Evolutionary conservation across 2,888 invertebrate genomes (phyloP), one percentile per base, ranked within the genome.

Genomic region (Drosophila ezoana): DNA sequence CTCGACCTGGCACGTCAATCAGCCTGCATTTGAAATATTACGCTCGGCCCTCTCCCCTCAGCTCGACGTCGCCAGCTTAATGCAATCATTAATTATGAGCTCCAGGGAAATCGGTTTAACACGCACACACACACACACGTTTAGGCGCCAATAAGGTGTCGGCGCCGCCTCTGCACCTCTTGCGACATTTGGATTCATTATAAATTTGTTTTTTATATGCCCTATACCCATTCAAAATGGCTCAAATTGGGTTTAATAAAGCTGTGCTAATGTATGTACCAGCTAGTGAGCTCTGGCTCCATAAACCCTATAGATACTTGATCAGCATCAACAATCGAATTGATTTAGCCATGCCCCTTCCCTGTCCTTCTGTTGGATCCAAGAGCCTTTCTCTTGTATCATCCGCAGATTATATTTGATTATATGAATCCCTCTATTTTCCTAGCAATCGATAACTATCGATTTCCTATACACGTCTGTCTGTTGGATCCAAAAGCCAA

Each of bases 1-100:
- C 47, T 52, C 58, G 79, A 82, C 81, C 81, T 87, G 85, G 63
- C 85, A 87, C 82, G 87, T 84, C 81, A 78, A 81, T 82, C 87
- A 75, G 56, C 18, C 35, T 45, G 37, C 63, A 54, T 53, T 65
- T 62, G 20, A 45, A 37, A 23, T 35, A 28, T 28, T n/a, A 41
- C 35, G 4, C 37, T 11, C 16, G 2, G 13, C 45, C 23, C 16
- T 38, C 38, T 14, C 13, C 14, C 41, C 38, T 13, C 14, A 23
- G 23, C 5, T 23, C 4, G 1, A 23, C 23, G 1, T 2, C 16
- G 16, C 13, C 33, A 51, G 54, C 54, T 54, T 54, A 35, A 61
- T 56, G 59, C 76, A 70, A 72, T 76, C 88, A 87, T 83, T 76
- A 83, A 87, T 83, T 83, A 87, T 70, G 64, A 69, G 72, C 49